A percentile compares a stretch with the other conserved stretches of the same genome.
phyloP scores from a whole-genome alignment of 2,113 vertebrate genomes.

The Azemiops feae region DNA sequence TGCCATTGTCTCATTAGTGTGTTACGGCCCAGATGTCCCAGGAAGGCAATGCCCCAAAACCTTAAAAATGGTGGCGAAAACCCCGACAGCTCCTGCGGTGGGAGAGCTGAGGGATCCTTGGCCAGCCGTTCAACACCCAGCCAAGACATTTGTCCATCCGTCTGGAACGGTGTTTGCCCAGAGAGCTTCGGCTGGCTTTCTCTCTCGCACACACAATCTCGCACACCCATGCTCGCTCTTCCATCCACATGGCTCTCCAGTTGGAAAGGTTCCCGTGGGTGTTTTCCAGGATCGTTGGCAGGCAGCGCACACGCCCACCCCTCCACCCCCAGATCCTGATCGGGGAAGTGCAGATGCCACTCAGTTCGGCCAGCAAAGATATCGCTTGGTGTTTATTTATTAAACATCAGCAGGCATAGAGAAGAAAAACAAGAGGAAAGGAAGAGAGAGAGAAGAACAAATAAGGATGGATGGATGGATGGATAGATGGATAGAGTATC shows the following conservation, averaged over 20 bases:
- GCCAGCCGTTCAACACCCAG: fast-evolving
- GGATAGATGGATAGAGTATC: no score
- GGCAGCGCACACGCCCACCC: neutral
- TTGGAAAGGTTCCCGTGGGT: neutral
- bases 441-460: no score
- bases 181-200: neutral
- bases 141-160: neutral
- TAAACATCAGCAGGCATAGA: no score
- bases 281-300: neutral
- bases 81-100: neutral
- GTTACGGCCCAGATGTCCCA: neutral
- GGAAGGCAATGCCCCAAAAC: neutral
- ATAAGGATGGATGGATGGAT: no score
- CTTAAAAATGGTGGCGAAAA: neutral
- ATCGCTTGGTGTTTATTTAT: no score
- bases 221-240: neutral
- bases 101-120: no score
- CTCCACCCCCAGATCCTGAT: no score
- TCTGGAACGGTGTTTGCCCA: neutral
- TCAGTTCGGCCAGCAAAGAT: no score
- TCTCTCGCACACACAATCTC: neutral
- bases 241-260: neutral
- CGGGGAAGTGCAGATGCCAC: no score
- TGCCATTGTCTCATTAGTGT: no score
- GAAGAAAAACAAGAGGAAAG: no score